Conservation (phyloP, 2,113 vertebrate species). For the Zeus faber region DNA sequence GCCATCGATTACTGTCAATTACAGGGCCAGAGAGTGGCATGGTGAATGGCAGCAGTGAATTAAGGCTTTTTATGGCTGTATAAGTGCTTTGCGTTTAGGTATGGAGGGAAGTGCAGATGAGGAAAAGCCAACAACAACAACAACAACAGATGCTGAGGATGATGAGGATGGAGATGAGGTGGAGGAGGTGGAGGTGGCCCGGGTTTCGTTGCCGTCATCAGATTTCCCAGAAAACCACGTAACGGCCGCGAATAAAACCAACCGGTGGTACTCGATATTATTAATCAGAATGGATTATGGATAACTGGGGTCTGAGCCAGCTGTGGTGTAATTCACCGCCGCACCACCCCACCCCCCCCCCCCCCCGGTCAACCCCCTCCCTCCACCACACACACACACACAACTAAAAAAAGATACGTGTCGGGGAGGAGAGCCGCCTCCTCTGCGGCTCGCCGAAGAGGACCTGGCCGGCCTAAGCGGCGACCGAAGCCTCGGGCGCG, state of each 20-base stretch:
- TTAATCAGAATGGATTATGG: no score
- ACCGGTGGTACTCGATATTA: no score
- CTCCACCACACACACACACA: not conserved
- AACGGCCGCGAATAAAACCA: no score
- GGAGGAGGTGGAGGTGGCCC: constrained; percentile 36
- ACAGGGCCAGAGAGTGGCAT: constrained; percentile 37
- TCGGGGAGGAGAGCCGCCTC: no score
- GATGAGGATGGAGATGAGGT: constrained; percentile 36
- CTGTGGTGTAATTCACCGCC: no score
- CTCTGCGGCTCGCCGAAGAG: constrained; percentile 57
- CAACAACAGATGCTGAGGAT: constrained; percentile 45
- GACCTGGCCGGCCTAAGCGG: constrained; percentile 57
- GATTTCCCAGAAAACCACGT: constrained; percentile 55
- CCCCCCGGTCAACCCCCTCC: not conserved
- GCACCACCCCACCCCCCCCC: no score
- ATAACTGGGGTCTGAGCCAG: no score
- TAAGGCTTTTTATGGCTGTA: constrained; percentile 42
- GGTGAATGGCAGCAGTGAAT: constrained; percentile 49
- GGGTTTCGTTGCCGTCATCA: constrained; percentile 44
- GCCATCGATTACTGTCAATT: constrained; percentile 55
- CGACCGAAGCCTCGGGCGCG: constrained; percentile 38
- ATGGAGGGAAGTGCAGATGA: not conserved
- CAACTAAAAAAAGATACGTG: no score
- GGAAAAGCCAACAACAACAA: constrained; percentile 16
- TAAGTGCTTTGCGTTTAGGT: constrained; percentile 24